These are phyloP conservation scores for Vulpes lagopus DNA, from an alignment of 2,113 vertebrate genomes.

Conservation along the genomic window DNA sequence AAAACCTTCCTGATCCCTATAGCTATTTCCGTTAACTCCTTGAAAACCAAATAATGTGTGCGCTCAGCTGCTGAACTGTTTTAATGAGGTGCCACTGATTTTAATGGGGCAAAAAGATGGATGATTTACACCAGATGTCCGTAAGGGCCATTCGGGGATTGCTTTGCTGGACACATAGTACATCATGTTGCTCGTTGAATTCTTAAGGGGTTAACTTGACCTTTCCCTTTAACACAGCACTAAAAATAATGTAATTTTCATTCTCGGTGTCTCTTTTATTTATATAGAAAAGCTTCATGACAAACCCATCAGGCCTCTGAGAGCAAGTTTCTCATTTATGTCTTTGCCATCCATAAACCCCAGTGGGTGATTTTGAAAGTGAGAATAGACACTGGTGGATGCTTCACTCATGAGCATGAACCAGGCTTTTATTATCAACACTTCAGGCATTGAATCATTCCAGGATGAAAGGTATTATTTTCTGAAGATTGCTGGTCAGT, in stretches of 20 bases:
- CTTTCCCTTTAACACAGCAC: conserved; percentile 79
- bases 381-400: conserved; percentile 58
- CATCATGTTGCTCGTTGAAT: conserved; percentile 73
- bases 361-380: conserved; percentile 74
- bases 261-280: conserved; percentile 80
- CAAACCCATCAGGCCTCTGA: conserved; percentile 71
- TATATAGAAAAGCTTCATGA: conserved; percentile 76
- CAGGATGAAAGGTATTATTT: conserved; percentile 35
- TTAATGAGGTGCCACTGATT: conserved; percentile 82
- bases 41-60: conserved; percentile 68
- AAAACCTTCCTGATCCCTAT: conserved; percentile 70
- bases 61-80: conserved; percentile 66
- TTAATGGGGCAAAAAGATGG: conserved; percentile 82
- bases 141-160: conserved; percentile 80
- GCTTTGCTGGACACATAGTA: conserved; percentile 70
- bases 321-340: conserved; percentile 69
- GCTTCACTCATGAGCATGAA: conserved; percentile 4
- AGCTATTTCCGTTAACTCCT: conserved; percentile 74
- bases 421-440: conserved; percentile 63
- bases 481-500: conserved; percentile 16
- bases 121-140: conserved; percentile 79
- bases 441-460: conserved; percentile 14
- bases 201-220: conserved; percentile 84
- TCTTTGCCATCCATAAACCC: conserved; percentile 72
- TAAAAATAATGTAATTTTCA: conserved; percentile 83